These are phyloP conservation scores for Agelastica alni DNA, from an alignment of 2,888 invertebrate genomes.

Conservation along the genomic window DNA sequence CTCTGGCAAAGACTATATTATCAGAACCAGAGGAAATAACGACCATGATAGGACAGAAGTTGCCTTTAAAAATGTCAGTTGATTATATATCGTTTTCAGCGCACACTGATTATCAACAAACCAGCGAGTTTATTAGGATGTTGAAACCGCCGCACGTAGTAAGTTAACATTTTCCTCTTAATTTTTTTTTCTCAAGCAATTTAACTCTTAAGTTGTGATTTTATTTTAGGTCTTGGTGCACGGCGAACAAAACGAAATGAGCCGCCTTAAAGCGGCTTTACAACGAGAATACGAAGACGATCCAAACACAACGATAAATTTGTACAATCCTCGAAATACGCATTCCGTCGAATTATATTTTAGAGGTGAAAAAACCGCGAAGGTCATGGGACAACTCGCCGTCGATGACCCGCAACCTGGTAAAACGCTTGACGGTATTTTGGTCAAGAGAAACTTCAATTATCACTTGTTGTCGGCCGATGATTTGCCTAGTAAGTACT, in stretches of 20 bases:
- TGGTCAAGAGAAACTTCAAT: slow-evolving; percentile 97
- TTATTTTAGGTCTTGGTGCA: slow-evolving; percentile 81
- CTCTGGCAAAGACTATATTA: slow-evolving; percentile 88
- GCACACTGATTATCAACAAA: slow-evolving; percentile 97
- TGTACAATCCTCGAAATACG: slow-evolving; percentile 94
- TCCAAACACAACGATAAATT: slow-evolving; percentile 76
- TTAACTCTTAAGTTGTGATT: too few species aligned
- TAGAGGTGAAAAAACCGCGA: slow-evolving; percentile 97
- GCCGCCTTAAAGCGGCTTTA: slow-evolving; percentile 89
- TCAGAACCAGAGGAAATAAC: slow-evolving; percentile 98
- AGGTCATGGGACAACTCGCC: slow-evolving; percentile 94
- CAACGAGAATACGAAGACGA: slow-evolving; percentile 92
- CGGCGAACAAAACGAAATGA: slow-evolving; percentile 99
- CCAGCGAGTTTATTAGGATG: slow-evolving; percentile 93
- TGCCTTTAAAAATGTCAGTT: slow-evolving; percentile 95
- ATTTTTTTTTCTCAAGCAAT: background rate
- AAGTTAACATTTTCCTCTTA: slow-evolving; percentile 22
- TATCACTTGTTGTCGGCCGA: slow-evolving; percentile 91
- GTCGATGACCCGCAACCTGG: slow-evolving; percentile 79
- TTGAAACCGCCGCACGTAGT: slow-evolving; percentile 94
- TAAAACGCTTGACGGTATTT: slow-evolving; percentile 83
- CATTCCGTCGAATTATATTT: slow-evolving; percentile 92
- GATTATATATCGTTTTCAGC: slow-evolving; percentile 99
- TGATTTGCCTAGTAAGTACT: slow-evolving; percentile 85
- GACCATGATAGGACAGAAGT: slow-evolving; percentile 92